Conservation (phyloP, 2,797 vertebrate genomes). For the Ibycter americanus region DNA sequence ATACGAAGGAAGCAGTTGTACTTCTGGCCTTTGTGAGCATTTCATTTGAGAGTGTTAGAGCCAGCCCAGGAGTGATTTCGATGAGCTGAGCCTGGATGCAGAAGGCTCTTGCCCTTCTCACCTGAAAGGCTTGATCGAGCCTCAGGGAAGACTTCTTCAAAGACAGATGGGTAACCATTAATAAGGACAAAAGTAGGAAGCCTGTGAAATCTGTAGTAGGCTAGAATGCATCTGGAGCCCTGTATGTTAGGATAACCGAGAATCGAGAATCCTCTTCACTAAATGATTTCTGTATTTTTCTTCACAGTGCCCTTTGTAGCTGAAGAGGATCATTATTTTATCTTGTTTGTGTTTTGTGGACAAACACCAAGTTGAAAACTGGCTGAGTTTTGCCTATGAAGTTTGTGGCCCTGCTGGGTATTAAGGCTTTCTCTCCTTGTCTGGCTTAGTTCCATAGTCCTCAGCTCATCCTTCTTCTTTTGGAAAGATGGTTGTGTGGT, state of each 20-base stretch:
- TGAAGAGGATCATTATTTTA: background rate
- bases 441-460: background rate
- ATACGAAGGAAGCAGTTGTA: background rate
- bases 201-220: background rate
- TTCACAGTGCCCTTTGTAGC: background rate
- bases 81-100: background rate
- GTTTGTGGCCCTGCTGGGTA: background rate
- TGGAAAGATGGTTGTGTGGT: background rate
- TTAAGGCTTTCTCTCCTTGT: background rate
- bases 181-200: background rate
- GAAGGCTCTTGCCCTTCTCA: background rate
- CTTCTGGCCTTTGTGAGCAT: background rate
- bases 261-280: background rate
- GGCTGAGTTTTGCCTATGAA: background rate
- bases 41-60: background rate
- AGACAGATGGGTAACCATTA: background rate
- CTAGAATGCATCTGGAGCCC: background rate
- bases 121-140: background rate
- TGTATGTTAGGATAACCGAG: background rate
- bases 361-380: background rate
- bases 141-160: background rate
- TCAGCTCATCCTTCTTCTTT: background rate
- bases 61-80: fast-evolving
- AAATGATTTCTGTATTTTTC: background rate
- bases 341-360: background rate